phyloP scores from a whole-genome alignment of 2,113 vertebrate species.

The Puffinus mauretanicus region DNA sequence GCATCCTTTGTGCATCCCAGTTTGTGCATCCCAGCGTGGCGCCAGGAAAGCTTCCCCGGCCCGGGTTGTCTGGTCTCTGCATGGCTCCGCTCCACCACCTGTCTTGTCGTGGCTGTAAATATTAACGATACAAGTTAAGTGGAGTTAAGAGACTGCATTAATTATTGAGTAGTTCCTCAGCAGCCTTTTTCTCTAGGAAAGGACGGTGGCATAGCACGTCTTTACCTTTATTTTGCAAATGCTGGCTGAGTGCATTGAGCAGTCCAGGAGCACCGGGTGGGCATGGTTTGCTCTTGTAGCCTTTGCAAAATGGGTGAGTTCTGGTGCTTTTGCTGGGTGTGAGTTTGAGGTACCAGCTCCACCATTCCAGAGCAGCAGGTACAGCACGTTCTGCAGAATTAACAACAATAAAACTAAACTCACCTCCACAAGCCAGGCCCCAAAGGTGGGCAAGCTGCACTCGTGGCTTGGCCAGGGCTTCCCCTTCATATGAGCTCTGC shows the following conservation, averaged over 20 bases:
- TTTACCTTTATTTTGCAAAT: background rate
- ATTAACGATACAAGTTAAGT: background rate
- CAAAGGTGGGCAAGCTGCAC: background rate
- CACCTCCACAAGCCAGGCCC: background rate
- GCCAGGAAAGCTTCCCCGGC: background rate
- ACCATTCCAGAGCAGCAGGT: background rate
- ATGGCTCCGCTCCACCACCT: background rate
- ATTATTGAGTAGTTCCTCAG: background rate
- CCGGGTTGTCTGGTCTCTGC: background rate
- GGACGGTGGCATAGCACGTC: rapidly evolving
- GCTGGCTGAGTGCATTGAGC: background rate
- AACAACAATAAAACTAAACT: background rate
- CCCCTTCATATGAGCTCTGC: background rate
- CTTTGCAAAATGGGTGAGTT: background rate
- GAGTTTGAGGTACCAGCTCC: background rate
- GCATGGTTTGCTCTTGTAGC: background rate
- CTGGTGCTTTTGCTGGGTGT: too few relatives aligned
- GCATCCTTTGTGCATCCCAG: too few relatives aligned
- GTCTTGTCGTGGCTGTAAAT: background rate
- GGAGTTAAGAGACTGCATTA: background rate
- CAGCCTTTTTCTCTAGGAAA: background rate
- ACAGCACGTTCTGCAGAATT: background rate
- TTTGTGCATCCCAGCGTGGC: background rate
- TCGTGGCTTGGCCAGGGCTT: background rate
- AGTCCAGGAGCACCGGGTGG: background rate